phyloP scores from a whole-genome alignment of 2,113 vertebrate species.

The Loxodonta africana region DNA sequence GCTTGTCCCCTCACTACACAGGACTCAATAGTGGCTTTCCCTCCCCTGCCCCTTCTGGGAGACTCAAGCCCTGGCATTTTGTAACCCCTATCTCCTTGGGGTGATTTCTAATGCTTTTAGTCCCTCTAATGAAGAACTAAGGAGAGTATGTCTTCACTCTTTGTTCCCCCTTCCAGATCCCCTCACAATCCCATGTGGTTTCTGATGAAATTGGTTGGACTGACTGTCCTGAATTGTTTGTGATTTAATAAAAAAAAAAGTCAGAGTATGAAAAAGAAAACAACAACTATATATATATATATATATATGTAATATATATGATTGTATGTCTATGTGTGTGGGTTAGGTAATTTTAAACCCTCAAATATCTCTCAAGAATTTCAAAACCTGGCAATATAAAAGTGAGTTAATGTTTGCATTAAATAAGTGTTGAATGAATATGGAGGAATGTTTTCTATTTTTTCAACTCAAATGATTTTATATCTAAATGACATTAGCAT shows the following conservation, averaged over 20 bases:
- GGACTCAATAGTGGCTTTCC: not conserved
- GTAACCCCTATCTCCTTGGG: not conserved
- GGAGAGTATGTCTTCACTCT: not conserved
- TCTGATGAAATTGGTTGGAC: not conserved
- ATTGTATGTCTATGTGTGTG: no score
- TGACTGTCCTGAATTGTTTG: not conserved
- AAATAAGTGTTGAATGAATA: not conserved
- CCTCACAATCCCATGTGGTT: not conserved
- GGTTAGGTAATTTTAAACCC: no score
- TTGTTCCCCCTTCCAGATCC: not conserved
- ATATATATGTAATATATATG: no score
- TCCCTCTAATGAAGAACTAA: not conserved
- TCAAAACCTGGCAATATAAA: no score
- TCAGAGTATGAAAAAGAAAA: no score
- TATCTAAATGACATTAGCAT: not conserved
- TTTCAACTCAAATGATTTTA: not conserved
- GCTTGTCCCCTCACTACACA: not conserved
- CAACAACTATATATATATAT: no score
- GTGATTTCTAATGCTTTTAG: not conserved
- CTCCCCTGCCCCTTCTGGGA: not conserved
- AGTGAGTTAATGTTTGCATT: not conserved
- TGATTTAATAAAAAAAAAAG: slow-evolving; percentile 56
- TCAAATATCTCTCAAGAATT: no score
- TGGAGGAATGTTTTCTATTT: not conserved
- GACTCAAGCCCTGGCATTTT: not conserved